phyloP scores from a whole-genome alignment of 2,797 vertebrate species.

The Ispidina lecontei region DNA sequence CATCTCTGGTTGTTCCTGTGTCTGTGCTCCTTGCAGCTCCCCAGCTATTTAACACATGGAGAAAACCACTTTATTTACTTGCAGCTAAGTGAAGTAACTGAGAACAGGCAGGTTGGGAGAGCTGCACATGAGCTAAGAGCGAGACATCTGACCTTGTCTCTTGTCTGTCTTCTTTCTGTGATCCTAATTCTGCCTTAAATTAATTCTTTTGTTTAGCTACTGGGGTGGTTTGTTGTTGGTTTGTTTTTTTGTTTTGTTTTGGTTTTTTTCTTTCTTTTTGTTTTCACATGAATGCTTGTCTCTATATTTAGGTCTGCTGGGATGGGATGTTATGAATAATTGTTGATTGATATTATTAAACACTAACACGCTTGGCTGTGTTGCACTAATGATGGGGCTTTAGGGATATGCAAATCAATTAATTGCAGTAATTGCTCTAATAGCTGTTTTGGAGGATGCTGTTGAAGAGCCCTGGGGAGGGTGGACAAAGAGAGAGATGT shows the following conservation, averaged over 20 bases:
- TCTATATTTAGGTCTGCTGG: slow-evolving; percentile 57
- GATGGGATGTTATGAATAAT: slow-evolving; percentile 55
- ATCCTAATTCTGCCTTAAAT: slow-evolving; percentile 56
- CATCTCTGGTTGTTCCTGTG: background rate
- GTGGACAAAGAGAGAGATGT: background rate
- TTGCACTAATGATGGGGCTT: slow-evolving; percentile 63
- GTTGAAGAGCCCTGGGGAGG: slow-evolving; percentile 35
- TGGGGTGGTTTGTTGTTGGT: background rate
- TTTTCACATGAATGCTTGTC: slow-evolving; percentile 44
- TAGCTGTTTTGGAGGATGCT: slow-evolving; percentile 41
- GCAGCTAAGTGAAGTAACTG: background rate
- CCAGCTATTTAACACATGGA: background rate
- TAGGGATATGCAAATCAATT: slow-evolving; percentile 69
- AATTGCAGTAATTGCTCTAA: slow-evolving; percentile 58
- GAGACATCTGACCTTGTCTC: slow-evolving; percentile 41
- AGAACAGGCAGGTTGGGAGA: background rate
- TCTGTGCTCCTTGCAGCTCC: background rate
- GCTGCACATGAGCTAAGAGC: background rate
- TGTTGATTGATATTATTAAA: slow-evolving; percentile 68
- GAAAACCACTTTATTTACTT: background rate
- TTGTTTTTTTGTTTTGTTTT: background rate
- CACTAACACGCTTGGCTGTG: slow-evolving; percentile 59
- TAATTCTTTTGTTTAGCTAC: slow-evolving; percentile 65
- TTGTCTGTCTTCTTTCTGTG: slow-evolving; percentile 7
- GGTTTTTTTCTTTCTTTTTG: background rate